phyloP scores from a whole-genome alignment of 2,888 invertebrate genomes.

The Meiosimyza decipiens region DNA sequence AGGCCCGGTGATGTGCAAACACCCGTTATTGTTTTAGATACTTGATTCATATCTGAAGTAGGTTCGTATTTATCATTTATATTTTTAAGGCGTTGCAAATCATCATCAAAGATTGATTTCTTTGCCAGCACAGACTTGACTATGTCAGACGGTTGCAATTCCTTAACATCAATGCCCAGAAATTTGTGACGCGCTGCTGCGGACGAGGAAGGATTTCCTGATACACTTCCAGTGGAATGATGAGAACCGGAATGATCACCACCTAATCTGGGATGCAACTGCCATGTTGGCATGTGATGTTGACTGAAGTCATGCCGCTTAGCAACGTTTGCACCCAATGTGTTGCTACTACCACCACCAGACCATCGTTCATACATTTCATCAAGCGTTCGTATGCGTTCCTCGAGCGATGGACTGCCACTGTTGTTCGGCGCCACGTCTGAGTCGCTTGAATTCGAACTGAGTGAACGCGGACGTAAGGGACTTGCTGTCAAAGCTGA shows the following conservation, averaged over 20 bases:
- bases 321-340: constrained; percentile 38
- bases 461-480: constrained; percentile 78
- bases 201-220: constrained; percentile 58
- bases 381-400: constrained; percentile 90
- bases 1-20: constrained; percentile 59
- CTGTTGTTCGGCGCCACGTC: constrained; percentile 70
- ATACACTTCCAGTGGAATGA: constrained; percentile 49
- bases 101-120: constrained; percentile 95
- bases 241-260: constrained; percentile 60
- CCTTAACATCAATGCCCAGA: constrained; percentile 81
- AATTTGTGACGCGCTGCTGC: constrained; percentile 74
- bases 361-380: constrained; percentile 95
- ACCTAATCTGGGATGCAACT: constrained; percentile 66
- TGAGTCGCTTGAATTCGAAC: constrained; percentile 80
- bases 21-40: constrained; percentile 44
- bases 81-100: constrained; percentile 90
- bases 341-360: constrained; percentile 62
- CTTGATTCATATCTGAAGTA: constrained; percentile 49
- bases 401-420: constrained; percentile 85
- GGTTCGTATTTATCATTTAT: constrained; percentile 81
- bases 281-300: constrained; percentile 39
- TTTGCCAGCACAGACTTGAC: constrained; percentile 92
- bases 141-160: constrained; percentile 92
- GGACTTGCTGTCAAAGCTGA: constrained; percentile 71
- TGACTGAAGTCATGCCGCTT: constrained; percentile 47